phyloP scores from a whole-genome alignment of 2,113 vertebrate genomes.

The Zapus hudsonius region DNA sequence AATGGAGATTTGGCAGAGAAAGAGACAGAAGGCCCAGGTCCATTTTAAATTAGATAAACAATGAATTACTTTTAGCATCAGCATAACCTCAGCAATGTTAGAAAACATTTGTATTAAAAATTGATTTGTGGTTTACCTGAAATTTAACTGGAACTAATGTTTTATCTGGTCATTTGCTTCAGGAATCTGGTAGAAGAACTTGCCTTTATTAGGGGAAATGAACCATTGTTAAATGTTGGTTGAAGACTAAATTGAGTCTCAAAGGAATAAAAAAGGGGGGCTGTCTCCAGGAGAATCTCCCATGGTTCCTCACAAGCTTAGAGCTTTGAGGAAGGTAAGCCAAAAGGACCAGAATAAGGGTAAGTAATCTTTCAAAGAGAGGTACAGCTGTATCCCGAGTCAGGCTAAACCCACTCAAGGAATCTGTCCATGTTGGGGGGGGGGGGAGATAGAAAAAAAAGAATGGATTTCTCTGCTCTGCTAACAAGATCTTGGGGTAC shows the following conservation, averaged over 20 bases:
- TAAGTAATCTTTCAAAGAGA: background rate
- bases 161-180: background rate
- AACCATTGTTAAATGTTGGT: background rate
- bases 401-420: background rate
- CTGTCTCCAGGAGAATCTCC: background rate
- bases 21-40: background rate
- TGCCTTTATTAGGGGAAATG: background rate
- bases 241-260: background rate
- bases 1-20: background rate
- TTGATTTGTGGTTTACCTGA: background rate
- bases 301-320: background rate
- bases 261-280: background rate
- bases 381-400: background rate
- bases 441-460: fast-evolving
- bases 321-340: background rate
- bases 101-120: background rate
- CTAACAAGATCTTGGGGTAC: background rate
- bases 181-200: background rate
- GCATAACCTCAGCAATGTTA: background rate
- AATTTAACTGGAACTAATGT: background rate
- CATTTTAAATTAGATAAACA: constrained; percentile 12
- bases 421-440: background rate
- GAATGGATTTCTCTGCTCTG: background rate
- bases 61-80: background rate
- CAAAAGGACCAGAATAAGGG: background rate